Conservation (phyloP, 92 coral and sea anemone species). For the Siderastrea siderea region DNA sequence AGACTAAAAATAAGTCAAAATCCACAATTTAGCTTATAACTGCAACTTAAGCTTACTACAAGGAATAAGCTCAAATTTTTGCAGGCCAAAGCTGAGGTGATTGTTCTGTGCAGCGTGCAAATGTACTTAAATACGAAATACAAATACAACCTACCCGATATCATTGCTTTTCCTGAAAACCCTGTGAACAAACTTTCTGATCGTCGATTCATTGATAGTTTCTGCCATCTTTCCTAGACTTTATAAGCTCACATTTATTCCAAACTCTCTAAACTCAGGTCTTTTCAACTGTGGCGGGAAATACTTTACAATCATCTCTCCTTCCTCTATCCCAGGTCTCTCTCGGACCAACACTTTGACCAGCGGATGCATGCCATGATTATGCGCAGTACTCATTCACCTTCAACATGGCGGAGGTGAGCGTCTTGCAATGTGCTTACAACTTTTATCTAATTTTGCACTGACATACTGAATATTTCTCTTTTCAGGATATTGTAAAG, state of each 20-base stretch:
- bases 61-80: too few species aligned
- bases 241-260: background rate
- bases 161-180: slow-evolving; percentile 75
- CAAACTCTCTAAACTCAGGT: background rate
- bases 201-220: slow-evolving; percentile 45
- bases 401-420: slow-evolving; percentile 57
- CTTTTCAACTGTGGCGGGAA: slow-evolving; percentile 25
- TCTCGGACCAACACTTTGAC: background rate
- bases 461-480: background rate
- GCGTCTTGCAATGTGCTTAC: background rate
- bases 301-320: background rate
- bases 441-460: background rate
- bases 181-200: slow-evolving; percentile 74
- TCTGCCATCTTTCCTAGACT: slow-evolving; percentile 24
- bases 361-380: slow-evolving; percentile 10
- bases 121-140: background rate
- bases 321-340: background rate
- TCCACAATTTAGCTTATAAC: too few species aligned
- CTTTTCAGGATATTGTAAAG: slow-evolving; percentile 91
- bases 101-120: too few species aligned
- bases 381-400: background rate
- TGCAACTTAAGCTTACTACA: too few species aligned
- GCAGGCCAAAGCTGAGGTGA: too few species aligned
- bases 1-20: too few species aligned
- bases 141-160: slow-evolving; percentile 75